phyloP scores from a whole-genome alignment of 2,888 invertebrate species.

The Epistrophe eligans region DNA sequence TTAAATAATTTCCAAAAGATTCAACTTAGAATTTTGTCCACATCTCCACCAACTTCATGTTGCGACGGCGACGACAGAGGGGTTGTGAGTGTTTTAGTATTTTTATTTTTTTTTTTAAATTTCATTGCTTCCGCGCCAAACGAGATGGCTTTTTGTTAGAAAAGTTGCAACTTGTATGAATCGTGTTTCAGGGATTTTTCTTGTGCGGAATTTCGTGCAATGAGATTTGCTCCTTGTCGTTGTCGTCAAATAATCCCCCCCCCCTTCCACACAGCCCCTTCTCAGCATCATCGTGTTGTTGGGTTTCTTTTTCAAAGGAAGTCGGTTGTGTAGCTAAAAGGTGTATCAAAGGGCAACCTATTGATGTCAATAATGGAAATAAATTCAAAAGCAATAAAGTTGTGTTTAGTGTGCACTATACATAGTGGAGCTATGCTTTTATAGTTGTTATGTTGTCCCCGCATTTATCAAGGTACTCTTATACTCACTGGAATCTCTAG shows the following conservation, averaged over 20 bases:
- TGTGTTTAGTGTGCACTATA: slow-evolving; percentile 45
- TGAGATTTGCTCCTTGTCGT: slow-evolving; percentile 46
- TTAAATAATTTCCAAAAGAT: not conserved
- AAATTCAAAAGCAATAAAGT: slow-evolving; percentile 75
- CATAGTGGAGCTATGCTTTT: slow-evolving; percentile 22
- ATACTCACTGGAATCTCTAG: not conserved
- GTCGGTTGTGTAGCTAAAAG: slow-evolving; percentile 62
- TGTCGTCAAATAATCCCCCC: not conserved
- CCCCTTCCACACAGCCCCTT: too few species aligned
- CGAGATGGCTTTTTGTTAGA: slow-evolving; percentile 55
- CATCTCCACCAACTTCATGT: slow-evolving; percentile 8
- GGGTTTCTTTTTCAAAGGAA: slow-evolving; percentile 10
- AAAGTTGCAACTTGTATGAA: slow-evolving; percentile 60
- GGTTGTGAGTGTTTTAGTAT: not conserved
- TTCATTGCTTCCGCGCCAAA: slow-evolving; percentile 35
- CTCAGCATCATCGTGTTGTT: not conserved
- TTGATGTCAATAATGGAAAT: slow-evolving; percentile 74
- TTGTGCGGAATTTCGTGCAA: slow-evolving; percentile 67
- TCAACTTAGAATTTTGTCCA: slow-evolving; percentile 9
- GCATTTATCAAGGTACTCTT: not conserved
- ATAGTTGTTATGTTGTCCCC: not conserved
- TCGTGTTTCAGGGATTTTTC: slow-evolving; percentile 71
- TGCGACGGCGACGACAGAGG: not conserved
- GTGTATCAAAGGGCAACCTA: slow-evolving; percentile 74
- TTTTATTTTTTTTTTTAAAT: slow-evolving; percentile 5